Evolutionary conservation across 1,140 invertebrate genomes (phyloP).

Genomic region (Brachionus asplanchnoidis): DNA sequence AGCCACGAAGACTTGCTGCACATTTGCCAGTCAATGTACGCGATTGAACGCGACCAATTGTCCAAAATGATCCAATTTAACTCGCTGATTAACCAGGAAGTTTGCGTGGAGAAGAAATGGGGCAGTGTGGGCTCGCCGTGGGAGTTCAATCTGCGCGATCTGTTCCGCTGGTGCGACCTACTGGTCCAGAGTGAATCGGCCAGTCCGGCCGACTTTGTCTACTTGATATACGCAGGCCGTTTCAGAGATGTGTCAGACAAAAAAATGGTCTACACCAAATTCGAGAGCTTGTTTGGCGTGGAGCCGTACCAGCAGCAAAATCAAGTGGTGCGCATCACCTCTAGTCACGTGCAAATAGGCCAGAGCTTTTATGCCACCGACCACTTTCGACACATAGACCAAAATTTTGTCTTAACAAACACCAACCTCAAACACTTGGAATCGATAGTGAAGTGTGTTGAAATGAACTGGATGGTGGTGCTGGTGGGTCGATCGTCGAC

Average conservation of each 20-base stretch:
- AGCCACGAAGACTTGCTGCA: constrained; percentile 69
- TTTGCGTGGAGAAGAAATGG: constrained; percentile 58
- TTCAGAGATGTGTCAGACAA: constrained; percentile 72
- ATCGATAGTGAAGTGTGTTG: constrained; percentile 72
- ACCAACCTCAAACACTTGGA: constrained; percentile 62
- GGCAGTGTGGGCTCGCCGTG: constrained; percentile 73
- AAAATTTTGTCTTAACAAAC: not conserved
- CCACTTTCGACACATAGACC: not conserved
- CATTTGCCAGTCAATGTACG: constrained; percentile 59
- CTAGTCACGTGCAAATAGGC: constrained; percentile 56
- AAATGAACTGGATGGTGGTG: constrained; percentile 86
- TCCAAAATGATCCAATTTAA: constrained; percentile 76
- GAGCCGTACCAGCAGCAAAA: not conserved
- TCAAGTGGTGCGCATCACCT: not conserved
- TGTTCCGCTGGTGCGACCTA: constrained; percentile 82
- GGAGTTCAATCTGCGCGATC: constrained; percentile 93
- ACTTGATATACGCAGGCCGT: constrained; percentile 73
- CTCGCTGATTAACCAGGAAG: constrained; percentile 54
- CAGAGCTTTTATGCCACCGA: not conserved
- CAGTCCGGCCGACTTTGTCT: constrained; percentile 42
- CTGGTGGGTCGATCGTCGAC: constrained; percentile 72
- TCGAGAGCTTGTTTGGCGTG: not conserved
- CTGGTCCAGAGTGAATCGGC: constrained; percentile 49
- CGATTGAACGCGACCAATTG: constrained; percentile 59
- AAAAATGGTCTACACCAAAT: constrained; percentile 49